Percentiles rank a stretch among this genome's conserved stretches.
Evolutionary conservation across 2,113 vertebrate genomes (phyloP).

Genomic region (Himantopus leucocephalus): DNA sequence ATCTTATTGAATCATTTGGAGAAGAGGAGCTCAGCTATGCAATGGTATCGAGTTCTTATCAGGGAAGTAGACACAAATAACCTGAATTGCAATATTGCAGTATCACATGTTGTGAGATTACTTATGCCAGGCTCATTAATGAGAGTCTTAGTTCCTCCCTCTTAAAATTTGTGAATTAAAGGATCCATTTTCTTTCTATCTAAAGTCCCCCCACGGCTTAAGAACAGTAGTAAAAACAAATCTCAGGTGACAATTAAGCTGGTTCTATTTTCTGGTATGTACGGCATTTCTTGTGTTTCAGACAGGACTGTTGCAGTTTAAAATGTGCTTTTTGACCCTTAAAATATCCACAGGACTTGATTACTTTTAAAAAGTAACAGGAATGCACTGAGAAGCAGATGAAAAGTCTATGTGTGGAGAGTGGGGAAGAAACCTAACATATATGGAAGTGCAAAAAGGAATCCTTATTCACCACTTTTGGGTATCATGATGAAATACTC

Average conservation of each 20-base stretch:
- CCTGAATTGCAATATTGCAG: not conserved
- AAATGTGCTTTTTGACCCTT: not conserved
- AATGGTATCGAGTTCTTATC: not conserved
- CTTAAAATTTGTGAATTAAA: not conserved
- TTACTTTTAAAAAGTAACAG: not conserved
- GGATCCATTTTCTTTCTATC: not conserved
- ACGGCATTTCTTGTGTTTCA: not conserved
- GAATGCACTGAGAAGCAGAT: not conserved
- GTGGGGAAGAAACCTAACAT: not conserved
- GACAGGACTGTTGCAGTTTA: not conserved
- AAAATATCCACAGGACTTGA: not conserved
- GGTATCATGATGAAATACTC: not conserved
- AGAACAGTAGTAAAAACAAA: not conserved
- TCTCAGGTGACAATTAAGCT: not conserved
- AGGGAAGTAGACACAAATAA: not conserved
- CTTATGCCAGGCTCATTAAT: not conserved
- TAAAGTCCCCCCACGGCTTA: not conserved
- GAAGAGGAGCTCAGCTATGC: not conserved
- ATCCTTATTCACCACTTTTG: accelerated
- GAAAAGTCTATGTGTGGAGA: not conserved
- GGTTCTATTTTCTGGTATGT: not conserved
- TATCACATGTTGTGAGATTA: not conserved
- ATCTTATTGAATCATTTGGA: not conserved
- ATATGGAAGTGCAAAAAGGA: not conserved
- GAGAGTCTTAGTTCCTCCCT: not conserved